Evolutionary conservation across 2,888 invertebrate genomes (phyloP).

Genomic region (Ennomos erosarius): DNA sequence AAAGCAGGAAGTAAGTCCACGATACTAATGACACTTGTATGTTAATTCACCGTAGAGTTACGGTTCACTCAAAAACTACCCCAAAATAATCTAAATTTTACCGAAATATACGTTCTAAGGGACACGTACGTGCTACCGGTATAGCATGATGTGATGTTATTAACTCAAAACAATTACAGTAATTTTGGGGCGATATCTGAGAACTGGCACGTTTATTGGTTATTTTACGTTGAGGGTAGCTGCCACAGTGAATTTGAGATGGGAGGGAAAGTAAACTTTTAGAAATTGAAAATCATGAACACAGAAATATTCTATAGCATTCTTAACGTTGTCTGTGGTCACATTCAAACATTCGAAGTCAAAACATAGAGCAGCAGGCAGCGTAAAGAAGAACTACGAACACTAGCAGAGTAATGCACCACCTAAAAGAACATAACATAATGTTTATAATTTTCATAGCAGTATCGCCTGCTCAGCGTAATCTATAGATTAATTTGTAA

Average conservation of each 20-base stretch:
- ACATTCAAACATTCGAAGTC: too few species aligned
- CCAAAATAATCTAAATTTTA: slow-evolving; percentile 35
- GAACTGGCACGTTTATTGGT: slow-evolving; percentile 64
- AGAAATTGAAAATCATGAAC: too few species aligned
- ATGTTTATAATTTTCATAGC: too few species aligned
- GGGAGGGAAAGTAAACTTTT: too few species aligned
- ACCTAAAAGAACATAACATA: too few species aligned
- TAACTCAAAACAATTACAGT: slow-evolving; percentile 72
- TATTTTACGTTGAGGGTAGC: slow-evolving; percentile 53
- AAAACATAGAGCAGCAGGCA: too few species aligned
- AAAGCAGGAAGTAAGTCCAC: slow-evolving; percentile 14
- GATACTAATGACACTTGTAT: slow-evolving; percentile 29
- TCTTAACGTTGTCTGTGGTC: too few species aligned
- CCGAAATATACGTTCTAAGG: slow-evolving; percentile 13
- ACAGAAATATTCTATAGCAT: too few species aligned
- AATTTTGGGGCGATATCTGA: slow-evolving; percentile 70
- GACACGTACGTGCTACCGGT: slow-evolving; percentile 5
- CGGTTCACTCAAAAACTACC: slow-evolving; percentile 32
- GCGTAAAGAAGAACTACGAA: too few species aligned
- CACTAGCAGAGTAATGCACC: too few species aligned
- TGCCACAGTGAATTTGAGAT: slow-evolving; percentile 16
- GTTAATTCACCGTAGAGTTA: slow-evolving; percentile 27
- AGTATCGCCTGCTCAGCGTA: too few species aligned
- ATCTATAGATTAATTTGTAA: too few species aligned
- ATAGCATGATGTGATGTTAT: slow-evolving; percentile 64